Evolutionary conservation across 2,797 vertebrate genomes (phyloP).

Genomic region (Scolopax bukidnonensis): DNA sequence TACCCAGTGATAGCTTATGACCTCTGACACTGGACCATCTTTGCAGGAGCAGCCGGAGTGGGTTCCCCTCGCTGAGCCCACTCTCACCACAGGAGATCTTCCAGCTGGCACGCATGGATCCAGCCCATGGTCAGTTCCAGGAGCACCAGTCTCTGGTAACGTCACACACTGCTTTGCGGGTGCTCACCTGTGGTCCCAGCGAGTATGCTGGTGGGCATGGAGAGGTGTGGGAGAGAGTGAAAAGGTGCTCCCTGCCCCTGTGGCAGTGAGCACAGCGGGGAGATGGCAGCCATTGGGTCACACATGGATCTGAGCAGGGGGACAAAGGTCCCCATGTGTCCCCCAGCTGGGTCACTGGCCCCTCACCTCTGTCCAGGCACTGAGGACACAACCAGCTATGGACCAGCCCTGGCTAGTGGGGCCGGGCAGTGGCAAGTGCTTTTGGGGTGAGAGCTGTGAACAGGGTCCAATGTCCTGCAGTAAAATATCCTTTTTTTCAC

Average conservation of each 20-base stretch:
- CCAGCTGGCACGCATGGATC: constrained; percentile 86
- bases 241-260: background rate
- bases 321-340: background rate
- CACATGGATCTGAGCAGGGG: rapidly evolving
- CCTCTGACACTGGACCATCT: constrained; percentile 52
- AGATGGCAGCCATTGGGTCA: background rate
- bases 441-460: background rate
- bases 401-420: background rate
- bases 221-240: background rate
- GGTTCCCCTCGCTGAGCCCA: constrained; percentile 90
- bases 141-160: constrained; percentile 90
- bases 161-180: background rate
- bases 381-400: background rate
- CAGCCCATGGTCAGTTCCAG: constrained; percentile 80
- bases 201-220: background rate
- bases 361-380: rapidly evolving
- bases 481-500: constrained; percentile 64
- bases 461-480: background rate
- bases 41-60: constrained; percentile 85
- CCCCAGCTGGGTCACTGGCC: background rate
- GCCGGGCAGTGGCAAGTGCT: background rate
- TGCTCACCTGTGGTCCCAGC: background rate
- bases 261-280: background rate
- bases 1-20: background rate
- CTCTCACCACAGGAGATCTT: constrained; percentile 95